These are phyloP conservation scores for Gymnosoma rotundatum DNA, from an alignment of 2,888 invertebrate genomes.

Conservation along the genomic window DNA sequence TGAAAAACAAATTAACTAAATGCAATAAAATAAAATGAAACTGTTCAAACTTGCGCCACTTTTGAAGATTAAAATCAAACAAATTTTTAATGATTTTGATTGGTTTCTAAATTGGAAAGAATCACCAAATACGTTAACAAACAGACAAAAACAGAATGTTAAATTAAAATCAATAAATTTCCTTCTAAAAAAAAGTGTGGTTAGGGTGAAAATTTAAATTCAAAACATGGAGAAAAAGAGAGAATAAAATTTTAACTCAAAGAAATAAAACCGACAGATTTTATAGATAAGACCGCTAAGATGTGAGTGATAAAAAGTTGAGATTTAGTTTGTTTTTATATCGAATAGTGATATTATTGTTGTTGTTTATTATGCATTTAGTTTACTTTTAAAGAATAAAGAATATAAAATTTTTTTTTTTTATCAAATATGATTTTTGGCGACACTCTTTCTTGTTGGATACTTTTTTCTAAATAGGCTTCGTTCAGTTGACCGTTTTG, in stretches of 20 bases:
- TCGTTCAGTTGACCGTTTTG: background rate
- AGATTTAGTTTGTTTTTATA: constrained; percentile 48
- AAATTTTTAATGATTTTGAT: constrained; percentile 72
- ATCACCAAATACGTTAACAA: constrained; percentile 10
- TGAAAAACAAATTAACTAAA: constrained; percentile 74
- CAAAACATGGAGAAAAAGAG: background rate
- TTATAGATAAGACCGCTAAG: constrained; percentile 55
- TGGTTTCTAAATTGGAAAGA: constrained; percentile 52
- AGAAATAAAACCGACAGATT: constrained; percentile 66
- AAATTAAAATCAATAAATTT: constrained; percentile 60
- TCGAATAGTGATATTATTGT: constrained; percentile 44
- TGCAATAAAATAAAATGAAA: constrained; percentile 52
- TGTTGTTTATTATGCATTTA: constrained; percentile 31
- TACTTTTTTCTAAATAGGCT: background rate
- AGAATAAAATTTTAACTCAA: constrained; percentile 43
- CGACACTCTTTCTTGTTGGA: constrained; percentile 52
- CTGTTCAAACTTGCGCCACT: constrained; percentile 75
- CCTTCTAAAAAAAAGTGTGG: constrained; percentile 23
- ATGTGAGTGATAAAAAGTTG: constrained; percentile 41
- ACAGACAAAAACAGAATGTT: constrained; percentile 23
- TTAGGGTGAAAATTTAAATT: constrained; percentile 59
- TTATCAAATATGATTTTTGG: constrained; percentile 58
- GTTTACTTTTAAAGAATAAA: constrained; percentile 17
- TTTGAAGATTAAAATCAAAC: constrained; percentile 79
- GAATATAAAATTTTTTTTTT: constrained; percentile 52